A percentile compares a stretch with the other conserved stretches of the same genome.
phyloP scores from a whole-genome alignment of 2,113 vertebrate genomes.

The Nerophis ophidion region DNA sequence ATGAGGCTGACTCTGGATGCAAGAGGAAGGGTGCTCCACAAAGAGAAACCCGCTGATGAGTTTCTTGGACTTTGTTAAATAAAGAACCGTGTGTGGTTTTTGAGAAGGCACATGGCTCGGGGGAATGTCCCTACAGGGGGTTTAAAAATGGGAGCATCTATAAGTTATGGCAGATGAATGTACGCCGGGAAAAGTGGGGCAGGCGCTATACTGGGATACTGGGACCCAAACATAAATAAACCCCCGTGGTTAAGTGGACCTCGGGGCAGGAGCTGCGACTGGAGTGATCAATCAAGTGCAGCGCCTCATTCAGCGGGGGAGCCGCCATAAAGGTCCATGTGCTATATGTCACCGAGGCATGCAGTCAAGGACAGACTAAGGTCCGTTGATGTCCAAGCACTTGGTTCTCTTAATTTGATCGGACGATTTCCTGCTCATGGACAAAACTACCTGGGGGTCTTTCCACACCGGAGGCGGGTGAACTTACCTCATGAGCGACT shows the following conservation, averaged over 20 bases:
- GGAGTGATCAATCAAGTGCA: neutral
- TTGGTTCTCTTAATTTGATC: too few relatives aligned
- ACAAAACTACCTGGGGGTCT: too few relatives aligned
- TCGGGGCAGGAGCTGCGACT: neutral
- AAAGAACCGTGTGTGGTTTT: too few relatives aligned
- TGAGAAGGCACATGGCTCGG: too few relatives aligned
- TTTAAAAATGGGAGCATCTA: neutral
- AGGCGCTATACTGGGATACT: neutral
- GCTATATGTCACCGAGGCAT: neutral
- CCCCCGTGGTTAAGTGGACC: neutral
- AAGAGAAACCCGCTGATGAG: too few relatives aligned
- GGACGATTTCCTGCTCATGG: too few relatives aligned
- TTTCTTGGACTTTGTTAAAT: too few relatives aligned
- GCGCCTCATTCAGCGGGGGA: neutral
- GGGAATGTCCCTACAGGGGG: too few relatives aligned
- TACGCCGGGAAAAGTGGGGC: neutral
- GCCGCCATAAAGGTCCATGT: neutral
- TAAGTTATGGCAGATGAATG: too few relatives aligned
- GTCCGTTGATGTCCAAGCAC: too few relatives aligned
- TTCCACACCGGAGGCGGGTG: neutral
- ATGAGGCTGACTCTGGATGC: too few relatives aligned
- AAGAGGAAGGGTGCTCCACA: too few relatives aligned
- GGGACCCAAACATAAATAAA: neutral
- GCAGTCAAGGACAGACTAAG: neutral
- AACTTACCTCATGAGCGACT: constrained; percentile 77